Conservation (phyloP, 1,140 invertebrate species). For the Orchestia grillus region DNA sequence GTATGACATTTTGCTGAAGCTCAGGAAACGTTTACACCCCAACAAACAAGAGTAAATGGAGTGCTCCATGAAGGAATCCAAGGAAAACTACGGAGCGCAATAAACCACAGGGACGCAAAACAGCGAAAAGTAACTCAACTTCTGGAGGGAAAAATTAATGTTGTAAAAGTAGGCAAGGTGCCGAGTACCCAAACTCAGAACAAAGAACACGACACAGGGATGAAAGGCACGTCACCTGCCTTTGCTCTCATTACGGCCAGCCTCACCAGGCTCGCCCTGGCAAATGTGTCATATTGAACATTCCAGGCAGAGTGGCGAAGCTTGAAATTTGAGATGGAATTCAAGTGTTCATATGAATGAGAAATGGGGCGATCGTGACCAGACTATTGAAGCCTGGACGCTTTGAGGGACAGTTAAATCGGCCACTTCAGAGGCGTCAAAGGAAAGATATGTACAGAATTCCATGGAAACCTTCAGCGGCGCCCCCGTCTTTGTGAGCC, state of each 20-base stretch:
- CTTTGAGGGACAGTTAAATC: constrained; percentile 38
- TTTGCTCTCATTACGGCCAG: neutral
- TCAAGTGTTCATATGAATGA: constrained; percentile 55
- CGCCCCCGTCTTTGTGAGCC: neutral
- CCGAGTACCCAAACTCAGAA: neutral
- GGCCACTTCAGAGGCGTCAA: constrained; percentile 50
- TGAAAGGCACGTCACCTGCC: neutral
- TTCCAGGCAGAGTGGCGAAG: constrained; percentile 19
- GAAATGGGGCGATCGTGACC: constrained; percentile 52
- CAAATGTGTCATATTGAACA: constrained; percentile 43
- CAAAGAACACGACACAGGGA: neutral
- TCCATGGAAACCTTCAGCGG: neutral
- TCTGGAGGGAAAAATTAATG: too few species aligned
- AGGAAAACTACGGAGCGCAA: too few species aligned
- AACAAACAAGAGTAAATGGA: too few species aligned
- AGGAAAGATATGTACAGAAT: constrained; percentile 46
- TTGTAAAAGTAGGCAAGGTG: too few species aligned
- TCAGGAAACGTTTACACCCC: too few species aligned
- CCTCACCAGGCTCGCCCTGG: neutral
- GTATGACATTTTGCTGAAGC: too few species aligned
- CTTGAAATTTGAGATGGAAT: constrained; percentile 33
- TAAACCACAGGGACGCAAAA: neutral
- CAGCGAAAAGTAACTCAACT: neutral
- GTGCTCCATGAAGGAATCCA: too few species aligned
- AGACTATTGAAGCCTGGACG: constrained; percentile 41